These are phyloP conservation scores for Apis florea DNA, from an alignment of 1,140 invertebrate genomes.

Conservation along the genomic window DNA sequence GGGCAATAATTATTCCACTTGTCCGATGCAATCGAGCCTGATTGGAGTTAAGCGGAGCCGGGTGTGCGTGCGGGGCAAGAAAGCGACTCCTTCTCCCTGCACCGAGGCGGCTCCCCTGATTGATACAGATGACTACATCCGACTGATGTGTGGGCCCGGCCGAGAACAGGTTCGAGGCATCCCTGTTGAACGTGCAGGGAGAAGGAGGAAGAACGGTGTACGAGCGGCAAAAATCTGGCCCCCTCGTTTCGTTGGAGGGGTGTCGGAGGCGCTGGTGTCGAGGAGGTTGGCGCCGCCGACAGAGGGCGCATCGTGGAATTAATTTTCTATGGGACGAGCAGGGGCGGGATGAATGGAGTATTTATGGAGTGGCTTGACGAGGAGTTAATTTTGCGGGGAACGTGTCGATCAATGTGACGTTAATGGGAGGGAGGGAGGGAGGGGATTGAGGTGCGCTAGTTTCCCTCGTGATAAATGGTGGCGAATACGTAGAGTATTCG, in stretches of 20 bases:
- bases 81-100: slow-evolving; percentile 57
- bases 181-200: slow-evolving; percentile 29
- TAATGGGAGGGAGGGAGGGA: too few relatives aligned
- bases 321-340: background rate
- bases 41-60: slow-evolving; percentile 67
- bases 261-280: too few relatives aligned
- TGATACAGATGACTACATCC: slow-evolving; percentile 75
- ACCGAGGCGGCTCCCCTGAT: slow-evolving; percentile 65
- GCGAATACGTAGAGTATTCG: too few relatives aligned
- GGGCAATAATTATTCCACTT: slow-evolving; percentile 69
- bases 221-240: slow-evolving; percentile 13
- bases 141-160: slow-evolving; percentile 58
- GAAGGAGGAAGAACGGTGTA: slow-evolving; percentile 46
- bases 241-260: background rate
- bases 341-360: background rate
- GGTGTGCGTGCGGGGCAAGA: slow-evolving; percentile 56
- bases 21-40: slow-evolving; percentile 65
- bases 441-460: too few relatives aligned
- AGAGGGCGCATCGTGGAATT: background rate
- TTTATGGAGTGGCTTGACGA: background rate
- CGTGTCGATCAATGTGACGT: background rate
- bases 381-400: background rate
- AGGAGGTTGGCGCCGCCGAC: background rate
- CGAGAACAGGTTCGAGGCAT: slow-evolving; percentile 70
- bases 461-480: too few relatives aligned